Evolutionary conservation across 2,888 invertebrate genomes (phyloP).

Genomic region (Quadroppia sp.): DNA sequence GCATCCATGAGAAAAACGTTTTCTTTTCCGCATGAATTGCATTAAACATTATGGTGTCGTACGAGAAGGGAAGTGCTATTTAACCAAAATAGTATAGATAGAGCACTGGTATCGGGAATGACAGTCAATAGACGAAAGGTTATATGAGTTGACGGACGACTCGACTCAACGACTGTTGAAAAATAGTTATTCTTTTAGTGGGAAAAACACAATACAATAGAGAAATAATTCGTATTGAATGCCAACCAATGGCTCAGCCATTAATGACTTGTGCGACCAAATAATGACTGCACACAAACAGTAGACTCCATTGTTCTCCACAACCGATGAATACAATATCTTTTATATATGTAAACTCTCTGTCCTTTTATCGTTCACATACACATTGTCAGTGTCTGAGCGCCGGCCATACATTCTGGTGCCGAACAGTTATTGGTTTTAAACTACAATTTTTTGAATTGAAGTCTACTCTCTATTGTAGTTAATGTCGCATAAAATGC

Average conservation of each 20-base stretch:
- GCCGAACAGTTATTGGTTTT: not conserved
- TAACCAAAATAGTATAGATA: not conserved
- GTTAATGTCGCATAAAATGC: conserved; percentile 34
- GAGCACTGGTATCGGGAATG: not conserved
- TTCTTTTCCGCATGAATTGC: conserved; percentile 33
- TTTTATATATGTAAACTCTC: too few species aligned
- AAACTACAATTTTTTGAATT: conserved; percentile 22
- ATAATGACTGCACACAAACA: conserved; percentile 13
- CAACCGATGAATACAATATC: not conserved
- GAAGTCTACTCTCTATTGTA: not conserved
- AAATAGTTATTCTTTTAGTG: conserved; percentile 14
- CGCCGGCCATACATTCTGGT: not conserved
- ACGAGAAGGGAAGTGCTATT: not conserved
- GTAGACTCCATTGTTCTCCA: not conserved
- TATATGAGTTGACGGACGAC: not conserved
- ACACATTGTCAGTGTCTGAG: not conserved
- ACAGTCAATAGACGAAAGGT: not conserved
- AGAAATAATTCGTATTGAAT: conserved; percentile 6
- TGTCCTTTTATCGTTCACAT: not conserved
- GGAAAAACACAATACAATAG: conserved; percentile 13
- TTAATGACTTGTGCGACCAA: conserved; percentile 34
- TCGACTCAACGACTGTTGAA: not conserved
- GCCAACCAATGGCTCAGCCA: conserved; percentile 8
- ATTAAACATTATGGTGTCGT: conserved; percentile 6
- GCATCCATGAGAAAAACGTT: conserved; percentile 17